Percentiles rank a stretch among this genome's conserved stretches.
These are phyloP conservation scores for Petrophora chlorosata DNA, from an alignment of 2,888 invertebrate genomes.

Conservation along the genomic window DNA sequence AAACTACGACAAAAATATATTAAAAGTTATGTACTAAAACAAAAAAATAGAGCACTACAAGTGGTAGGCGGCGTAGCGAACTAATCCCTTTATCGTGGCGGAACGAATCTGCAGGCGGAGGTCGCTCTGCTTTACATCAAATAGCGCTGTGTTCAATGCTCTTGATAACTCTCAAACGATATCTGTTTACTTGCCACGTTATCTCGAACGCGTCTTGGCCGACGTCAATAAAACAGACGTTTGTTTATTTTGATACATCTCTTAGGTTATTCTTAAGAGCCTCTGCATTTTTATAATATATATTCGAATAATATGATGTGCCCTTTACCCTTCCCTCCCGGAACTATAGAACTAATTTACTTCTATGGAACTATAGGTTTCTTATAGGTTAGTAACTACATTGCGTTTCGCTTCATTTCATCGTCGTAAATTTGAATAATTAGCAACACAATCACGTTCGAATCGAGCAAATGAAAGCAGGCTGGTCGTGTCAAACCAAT, in stretches of 20 bases:
- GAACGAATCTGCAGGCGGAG: slow-evolving; percentile 62
- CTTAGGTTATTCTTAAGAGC: background rate
- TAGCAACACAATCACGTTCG: slow-evolving; percentile 36
- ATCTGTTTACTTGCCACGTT: slow-evolving; percentile 51
- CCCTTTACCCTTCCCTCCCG: too few species aligned
- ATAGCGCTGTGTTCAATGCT: slow-evolving; percentile 48
- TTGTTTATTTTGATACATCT: slow-evolving; percentile 41
- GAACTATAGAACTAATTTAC: too few species aligned
- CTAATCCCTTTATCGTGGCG: slow-evolving; percentile 75
- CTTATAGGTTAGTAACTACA: too few species aligned
- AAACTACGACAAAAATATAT: slow-evolving; percentile 21
- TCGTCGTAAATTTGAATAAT: slow-evolving; percentile 33
- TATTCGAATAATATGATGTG: too few species aligned
- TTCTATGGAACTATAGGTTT: too few species aligned
- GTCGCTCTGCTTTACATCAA: slow-evolving; percentile 70
- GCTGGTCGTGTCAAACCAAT: slow-evolving; percentile 23
- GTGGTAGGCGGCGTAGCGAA: slow-evolving; percentile 54
- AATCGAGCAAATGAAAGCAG: slow-evolving; percentile 26
- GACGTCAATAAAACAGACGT: slow-evolving; percentile 56
- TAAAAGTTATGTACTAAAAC: slow-evolving; percentile 45
- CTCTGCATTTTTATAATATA: too few species aligned
- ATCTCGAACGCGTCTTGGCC: slow-evolving; percentile 37
- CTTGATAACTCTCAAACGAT: slow-evolving; percentile 57
- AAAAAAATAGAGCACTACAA: slow-evolving; percentile 52
- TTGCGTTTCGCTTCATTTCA: slow-evolving; percentile 23